Evolutionary conservation across 2,113 vertebrate genomes (phyloP).

Genomic region (Circaetus gallicus): DNA sequence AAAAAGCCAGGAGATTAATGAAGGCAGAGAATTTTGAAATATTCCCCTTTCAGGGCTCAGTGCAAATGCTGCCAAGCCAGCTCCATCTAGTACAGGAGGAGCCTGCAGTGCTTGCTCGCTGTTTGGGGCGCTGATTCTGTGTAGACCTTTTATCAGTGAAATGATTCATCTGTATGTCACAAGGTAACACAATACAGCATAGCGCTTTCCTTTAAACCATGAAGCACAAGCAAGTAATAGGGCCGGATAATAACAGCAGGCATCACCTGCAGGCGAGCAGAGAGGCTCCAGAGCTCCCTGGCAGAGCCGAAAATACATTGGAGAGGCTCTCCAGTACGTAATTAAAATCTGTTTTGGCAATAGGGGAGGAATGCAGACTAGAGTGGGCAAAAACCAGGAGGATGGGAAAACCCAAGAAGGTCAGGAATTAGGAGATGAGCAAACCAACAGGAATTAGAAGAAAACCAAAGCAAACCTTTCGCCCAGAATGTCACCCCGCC

Average conservation of each 20-base stretch:
- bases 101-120: neutral
- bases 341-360: constrained; percentile 39
- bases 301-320: neutral
- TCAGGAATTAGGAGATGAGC: neutral
- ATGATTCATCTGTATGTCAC: neutral
- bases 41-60: neutral
- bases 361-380: neutral
- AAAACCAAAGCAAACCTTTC: neutral
- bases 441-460: neutral
- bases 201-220: neutral
- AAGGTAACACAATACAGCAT: neutral
- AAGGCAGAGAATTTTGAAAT: neutral
- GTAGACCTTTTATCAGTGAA: neutral
- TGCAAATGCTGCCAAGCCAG: neutral
- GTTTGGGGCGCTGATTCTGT: neutral
- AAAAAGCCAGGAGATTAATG: neutral
- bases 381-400: neutral
- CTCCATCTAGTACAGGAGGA: neutral
- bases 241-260: neutral
- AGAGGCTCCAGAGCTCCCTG: neutral
- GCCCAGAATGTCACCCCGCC: rapidly evolving
- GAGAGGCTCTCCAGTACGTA: neutral
- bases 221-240: neutral
- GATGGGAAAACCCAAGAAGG: neutral
- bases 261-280: constrained; percentile 4